Conservation (phyloP, 2,797 vertebrate genomes). For the Telmatherina bonti region DNA sequence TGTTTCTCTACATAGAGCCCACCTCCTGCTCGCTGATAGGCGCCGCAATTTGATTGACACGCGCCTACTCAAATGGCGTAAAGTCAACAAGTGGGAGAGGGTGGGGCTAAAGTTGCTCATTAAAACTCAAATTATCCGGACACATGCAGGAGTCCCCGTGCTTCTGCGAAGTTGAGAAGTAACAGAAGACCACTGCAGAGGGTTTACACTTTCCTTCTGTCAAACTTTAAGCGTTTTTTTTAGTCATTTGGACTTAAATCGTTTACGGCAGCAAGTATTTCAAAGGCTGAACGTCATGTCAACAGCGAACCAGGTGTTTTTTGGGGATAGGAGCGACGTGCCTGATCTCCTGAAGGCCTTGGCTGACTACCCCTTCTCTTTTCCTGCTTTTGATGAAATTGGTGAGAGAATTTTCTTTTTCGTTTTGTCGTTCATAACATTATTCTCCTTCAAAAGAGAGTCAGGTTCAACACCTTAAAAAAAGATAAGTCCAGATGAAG, state of each 20-base stretch:
- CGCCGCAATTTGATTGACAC: conserved; percentile 26
- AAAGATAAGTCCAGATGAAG: neutral
- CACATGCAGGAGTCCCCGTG: conserved; percentile 59
- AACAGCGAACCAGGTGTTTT: conserved; percentile 39
- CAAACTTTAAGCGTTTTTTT: neutral
- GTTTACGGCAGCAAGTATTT: neutral
- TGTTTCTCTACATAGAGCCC: neutral
- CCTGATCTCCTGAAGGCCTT: conserved; percentile 89
- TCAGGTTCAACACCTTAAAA: neutral
- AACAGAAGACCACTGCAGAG: conserved; percentile 16
- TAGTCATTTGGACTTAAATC: neutral
- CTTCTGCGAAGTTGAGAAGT: conserved; percentile 64
- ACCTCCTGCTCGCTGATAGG: conserved; percentile 44
- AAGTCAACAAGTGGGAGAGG: neutral
- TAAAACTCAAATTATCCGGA: conserved; percentile 10
- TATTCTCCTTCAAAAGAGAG: neutral
- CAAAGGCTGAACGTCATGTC: conserved; percentile 64
- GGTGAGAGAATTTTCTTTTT: conserved; percentile 77
- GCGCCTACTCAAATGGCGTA: accelerated
- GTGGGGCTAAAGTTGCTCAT: conserved; percentile 4
- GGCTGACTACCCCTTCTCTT: conserved; percentile 87
- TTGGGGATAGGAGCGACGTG: conserved; percentile 79
- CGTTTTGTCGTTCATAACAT: neutral
- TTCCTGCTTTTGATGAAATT: conserved; percentile 80
- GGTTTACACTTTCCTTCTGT: neutral